Percentiles rank a stretch among this genome's conserved stretches.
These are phyloP conservation scores for Carposina sasakii DNA, from an alignment of 1,140 invertebrate species.

Conservation along the genomic window DNA sequence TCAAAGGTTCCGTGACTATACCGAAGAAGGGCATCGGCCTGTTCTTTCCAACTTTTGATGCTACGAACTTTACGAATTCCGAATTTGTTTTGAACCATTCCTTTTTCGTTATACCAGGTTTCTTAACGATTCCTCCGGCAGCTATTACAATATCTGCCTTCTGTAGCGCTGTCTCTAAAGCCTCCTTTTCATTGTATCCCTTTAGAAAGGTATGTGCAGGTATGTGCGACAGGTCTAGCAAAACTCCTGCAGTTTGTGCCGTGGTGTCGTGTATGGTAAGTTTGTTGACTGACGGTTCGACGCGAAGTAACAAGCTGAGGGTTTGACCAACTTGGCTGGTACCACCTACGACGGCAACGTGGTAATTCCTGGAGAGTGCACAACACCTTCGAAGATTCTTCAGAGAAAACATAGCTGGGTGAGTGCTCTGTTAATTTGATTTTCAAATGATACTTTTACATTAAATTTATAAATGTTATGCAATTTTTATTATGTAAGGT, in stretches of 20 bases:
- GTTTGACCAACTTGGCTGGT: slow-evolving; percentile 44
- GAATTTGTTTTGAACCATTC: slow-evolving; percentile 81
- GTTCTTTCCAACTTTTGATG: slow-evolving; percentile 68
- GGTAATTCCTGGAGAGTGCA: not conserved
- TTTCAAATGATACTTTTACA: too few species aligned
- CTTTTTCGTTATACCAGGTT: slow-evolving; percentile 75
- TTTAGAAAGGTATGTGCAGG: slow-evolving; percentile 27
- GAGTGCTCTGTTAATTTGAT: too few species aligned
- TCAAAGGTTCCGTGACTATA: slow-evolving; percentile 81
- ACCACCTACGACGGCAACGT: slow-evolving; percentile 38
- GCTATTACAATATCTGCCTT: slow-evolving; percentile 77
- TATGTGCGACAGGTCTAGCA: slow-evolving; percentile 42
- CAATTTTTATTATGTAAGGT: too few species aligned
- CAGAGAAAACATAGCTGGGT: too few species aligned
- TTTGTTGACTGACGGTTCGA: slow-evolving; percentile 32
- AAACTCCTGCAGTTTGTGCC: slow-evolving; percentile 28
- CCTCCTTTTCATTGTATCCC: slow-evolving; percentile 31
- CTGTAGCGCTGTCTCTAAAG: slow-evolving; percentile 38
- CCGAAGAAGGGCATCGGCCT: slow-evolving; percentile 79
- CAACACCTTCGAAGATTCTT: too few species aligned
- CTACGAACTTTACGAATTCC: slow-evolving; percentile 78
- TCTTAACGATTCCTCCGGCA: slow-evolving; percentile 79
- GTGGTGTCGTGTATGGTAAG: slow-evolving; percentile 35
- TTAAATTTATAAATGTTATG: too few species aligned
- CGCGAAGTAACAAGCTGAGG: slow-evolving; percentile 32